Evolutionary conservation across 37 sponge, comb jelly and placozoan species (phyloP).

Genomic region (Beroe ovata): DNA sequence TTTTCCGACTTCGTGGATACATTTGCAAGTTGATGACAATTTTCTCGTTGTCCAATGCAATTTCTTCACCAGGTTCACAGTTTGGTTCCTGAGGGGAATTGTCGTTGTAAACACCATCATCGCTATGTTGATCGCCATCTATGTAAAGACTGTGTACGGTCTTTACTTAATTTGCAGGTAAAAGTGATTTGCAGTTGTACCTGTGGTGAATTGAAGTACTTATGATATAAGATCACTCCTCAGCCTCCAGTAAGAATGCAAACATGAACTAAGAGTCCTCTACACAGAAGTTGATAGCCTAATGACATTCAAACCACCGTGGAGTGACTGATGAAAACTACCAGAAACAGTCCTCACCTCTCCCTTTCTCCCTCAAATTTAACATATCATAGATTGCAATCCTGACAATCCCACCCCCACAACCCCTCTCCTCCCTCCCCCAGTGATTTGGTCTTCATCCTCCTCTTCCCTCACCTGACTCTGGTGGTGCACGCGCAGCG

Average conservation of each 20-base stretch:
- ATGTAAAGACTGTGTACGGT: conserved; percentile 33
- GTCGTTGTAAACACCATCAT: conserved; percentile 33
- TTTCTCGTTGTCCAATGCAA: too few relatives aligned
- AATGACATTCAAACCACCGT: too few relatives aligned
- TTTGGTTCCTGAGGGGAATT: conserved; percentile 56
- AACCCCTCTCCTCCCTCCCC: neutral
- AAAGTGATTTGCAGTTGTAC: too few relatives aligned
- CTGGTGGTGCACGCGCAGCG: neutral
- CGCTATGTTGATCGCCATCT: conserved; percentile 56
- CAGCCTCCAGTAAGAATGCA: too few relatives aligned
- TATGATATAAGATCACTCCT: too few relatives aligned
- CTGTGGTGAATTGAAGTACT: neutral
- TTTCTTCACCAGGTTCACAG: too few relatives aligned
- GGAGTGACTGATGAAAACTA: neutral
- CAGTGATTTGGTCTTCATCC: conserved; percentile 60
- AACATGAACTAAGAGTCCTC: too few relatives aligned
- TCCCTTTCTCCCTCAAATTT: neutral
- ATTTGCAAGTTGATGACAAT: too few relatives aligned
- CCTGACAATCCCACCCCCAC: neutral
- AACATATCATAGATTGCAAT: too few relatives aligned
- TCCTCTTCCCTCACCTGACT: conserved; percentile 44
- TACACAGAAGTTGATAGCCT: too few relatives aligned
- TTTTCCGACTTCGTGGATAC: too few relatives aligned
- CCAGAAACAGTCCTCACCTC: neutral
- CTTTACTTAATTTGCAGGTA: conserved; percentile 54